These are phyloP conservation scores for Drosophila hydei DNA, from an alignment of 1,140 invertebrate species.

Conservation along the genomic window DNA sequence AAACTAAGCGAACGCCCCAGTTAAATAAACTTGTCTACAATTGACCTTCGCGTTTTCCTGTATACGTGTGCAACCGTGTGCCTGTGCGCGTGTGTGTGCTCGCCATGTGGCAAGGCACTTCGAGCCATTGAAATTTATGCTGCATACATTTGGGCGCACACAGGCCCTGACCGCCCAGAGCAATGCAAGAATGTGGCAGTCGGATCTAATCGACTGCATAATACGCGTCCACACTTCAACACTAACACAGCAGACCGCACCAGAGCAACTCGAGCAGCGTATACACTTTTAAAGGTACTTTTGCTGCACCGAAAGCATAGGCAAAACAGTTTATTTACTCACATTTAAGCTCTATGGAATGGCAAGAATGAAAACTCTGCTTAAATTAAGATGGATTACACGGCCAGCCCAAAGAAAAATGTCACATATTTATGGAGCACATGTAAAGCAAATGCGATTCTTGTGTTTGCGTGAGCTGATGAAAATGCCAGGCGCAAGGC, in stretches of 20 bases:
- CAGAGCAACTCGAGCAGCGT: no score
- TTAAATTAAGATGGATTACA: constrained; percentile 5
- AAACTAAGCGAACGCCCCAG: constrained; percentile 1
- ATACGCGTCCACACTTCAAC: no score
- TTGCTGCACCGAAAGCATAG: no score
- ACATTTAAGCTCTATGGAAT: neutral
- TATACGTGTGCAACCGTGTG: neutral
- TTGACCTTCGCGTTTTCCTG: constrained; percentile 29
- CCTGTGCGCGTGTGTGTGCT: constrained; percentile 5
- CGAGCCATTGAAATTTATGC: constrained; percentile 52
- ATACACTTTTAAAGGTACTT: no score
- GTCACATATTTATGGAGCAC: neutral
- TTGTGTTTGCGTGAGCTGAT: neutral
- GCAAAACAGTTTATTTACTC: no score
- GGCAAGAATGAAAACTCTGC: neutral
- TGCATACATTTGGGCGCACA: constrained; percentile 59
- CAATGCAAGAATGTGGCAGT: constrained; percentile 1
- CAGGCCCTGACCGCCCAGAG: constrained; percentile 24
- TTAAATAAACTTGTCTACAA: constrained; percentile 36
- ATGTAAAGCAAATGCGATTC: constrained; percentile 3
- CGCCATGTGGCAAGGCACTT: constrained; percentile 22
- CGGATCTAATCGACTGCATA: no score
- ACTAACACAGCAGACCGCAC: no score
- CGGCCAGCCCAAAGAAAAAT: neutral
- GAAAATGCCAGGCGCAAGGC: no score